Evolutionary conservation across 2,888 invertebrate genomes (phyloP).

Genomic region (Lydus trimaculatus): DNA sequence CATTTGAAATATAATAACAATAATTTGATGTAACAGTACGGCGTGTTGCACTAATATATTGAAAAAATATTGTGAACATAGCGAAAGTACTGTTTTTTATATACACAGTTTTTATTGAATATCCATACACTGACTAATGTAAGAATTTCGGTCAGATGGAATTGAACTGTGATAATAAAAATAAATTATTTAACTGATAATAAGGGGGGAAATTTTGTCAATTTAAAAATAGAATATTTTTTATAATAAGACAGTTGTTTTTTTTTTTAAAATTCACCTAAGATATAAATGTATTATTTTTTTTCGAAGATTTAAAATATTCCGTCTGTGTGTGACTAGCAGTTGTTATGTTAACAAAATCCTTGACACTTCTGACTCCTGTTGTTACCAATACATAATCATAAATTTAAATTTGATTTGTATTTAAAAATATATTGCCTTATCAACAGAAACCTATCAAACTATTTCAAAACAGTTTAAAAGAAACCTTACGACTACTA

Average conservation of each 20-base stretch:
- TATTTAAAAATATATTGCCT: constrained; percentile 1
- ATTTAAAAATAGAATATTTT: too few relatives aligned
- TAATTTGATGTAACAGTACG: too few relatives aligned
- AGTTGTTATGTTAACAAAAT: background rate
- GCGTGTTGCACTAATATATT: constrained; percentile 37
- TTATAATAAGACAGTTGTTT: too few relatives aligned
- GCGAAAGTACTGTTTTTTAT: constrained; percentile 41
- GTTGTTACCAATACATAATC: background rate
- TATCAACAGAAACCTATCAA: constrained; percentile 1
- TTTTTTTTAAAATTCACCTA: background rate
- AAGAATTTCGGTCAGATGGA: constrained; percentile 37
- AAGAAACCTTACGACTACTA: background rate
- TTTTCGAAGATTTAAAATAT: background rate
- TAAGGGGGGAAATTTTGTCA: too few relatives aligned
- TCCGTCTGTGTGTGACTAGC: background rate
- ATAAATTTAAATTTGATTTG: background rate
- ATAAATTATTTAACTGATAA: too few relatives aligned
- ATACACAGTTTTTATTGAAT: too few relatives aligned
- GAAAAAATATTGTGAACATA: constrained; percentile 39
- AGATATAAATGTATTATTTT: constrained; percentile 3
- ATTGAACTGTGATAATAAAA: constrained; percentile 52
- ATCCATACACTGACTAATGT: too few relatives aligned
- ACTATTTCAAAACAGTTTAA: background rate
- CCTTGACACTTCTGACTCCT: background rate
- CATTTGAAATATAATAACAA: too few relatives aligned